Evolutionary conservation across 2,888 invertebrate species (phyloP).

Genomic region (Plebejus argus): DNA sequence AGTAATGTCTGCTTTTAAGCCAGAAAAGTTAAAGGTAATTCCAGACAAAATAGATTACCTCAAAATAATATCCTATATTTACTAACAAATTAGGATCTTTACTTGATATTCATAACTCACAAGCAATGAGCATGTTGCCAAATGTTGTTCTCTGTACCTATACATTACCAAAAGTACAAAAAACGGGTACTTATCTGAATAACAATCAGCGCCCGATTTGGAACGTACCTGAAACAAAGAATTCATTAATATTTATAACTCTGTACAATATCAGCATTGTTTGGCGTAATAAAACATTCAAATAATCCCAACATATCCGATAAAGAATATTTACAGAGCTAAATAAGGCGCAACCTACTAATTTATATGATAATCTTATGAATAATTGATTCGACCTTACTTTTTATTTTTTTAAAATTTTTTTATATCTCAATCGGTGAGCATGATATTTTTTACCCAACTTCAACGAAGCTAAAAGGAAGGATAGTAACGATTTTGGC

Average conservation of each 20-base stretch:
- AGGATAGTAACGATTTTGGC: too few relatives aligned
- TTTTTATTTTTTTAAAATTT: too few relatives aligned
- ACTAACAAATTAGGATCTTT: background rate
- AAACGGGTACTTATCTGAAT: constrained; percentile 15
- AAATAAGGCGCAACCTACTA: background rate
- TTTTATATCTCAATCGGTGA: too few relatives aligned
- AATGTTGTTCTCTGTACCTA: background rate
- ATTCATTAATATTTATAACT: constrained; percentile 16
- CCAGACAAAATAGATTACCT: background rate
- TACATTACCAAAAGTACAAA: background rate
- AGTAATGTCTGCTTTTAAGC: too few relatives aligned
- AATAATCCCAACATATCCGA: background rate
- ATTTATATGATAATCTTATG: background rate
- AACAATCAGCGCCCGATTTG: constrained; percentile 15
- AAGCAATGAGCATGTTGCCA: background rate
- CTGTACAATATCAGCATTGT: constrained; percentile 21
- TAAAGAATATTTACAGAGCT: background rate
- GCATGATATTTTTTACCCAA: too few relatives aligned
- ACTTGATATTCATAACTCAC: background rate
- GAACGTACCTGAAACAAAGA: constrained; percentile 30
- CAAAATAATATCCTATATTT: background rate
- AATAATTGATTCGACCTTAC: background rate
- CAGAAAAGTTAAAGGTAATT: background rate
- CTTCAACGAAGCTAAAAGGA: too few relatives aligned
- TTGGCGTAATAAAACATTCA: background rate